Evolutionary conservation across 2,797 vertebrate species (phyloP).

Genomic region (Lagodon rhomboides): DNA sequence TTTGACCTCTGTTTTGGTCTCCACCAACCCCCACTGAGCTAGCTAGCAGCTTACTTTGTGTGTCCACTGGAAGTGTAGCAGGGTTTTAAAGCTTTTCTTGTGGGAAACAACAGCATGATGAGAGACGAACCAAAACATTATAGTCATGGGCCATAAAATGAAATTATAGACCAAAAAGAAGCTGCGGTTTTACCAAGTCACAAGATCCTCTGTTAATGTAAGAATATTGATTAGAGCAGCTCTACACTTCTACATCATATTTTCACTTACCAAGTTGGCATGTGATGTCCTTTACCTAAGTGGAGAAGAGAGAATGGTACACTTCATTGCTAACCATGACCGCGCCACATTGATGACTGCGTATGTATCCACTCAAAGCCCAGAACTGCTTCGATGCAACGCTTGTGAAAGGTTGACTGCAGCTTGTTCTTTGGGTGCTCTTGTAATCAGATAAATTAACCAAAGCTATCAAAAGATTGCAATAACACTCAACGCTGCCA

Average conservation of each 20-base stretch:
- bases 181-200: neutral
- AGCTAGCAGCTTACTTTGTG: neutral
- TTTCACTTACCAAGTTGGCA: conserved; percentile 16
- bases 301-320: neutral
- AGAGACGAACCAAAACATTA: neutral
- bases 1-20: conserved; percentile 14
- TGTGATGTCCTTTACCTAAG: neutral
- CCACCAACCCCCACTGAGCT: neutral
- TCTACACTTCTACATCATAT: neutral
- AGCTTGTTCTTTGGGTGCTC: conserved; percentile 75
- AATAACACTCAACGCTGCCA: conserved; percentile 87
- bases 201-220: neutral
- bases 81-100: neutral
- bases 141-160: neutral
- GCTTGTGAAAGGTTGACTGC: conserved; percentile 66
- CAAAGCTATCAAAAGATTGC: conserved; percentile 89
- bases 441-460: conserved; percentile 90
- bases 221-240: conserved; percentile 10
- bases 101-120: neutral
- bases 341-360: neutral
- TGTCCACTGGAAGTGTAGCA: neutral
- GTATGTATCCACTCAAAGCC: conserved; percentile 18
- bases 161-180: neutral
- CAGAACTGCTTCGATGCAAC: conserved; percentile 64
- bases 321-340: conserved; percentile 25